Evolutionary conservation across 2,797 vertebrate species (phyloP).

Genomic region (Sparus aurata): DNA sequence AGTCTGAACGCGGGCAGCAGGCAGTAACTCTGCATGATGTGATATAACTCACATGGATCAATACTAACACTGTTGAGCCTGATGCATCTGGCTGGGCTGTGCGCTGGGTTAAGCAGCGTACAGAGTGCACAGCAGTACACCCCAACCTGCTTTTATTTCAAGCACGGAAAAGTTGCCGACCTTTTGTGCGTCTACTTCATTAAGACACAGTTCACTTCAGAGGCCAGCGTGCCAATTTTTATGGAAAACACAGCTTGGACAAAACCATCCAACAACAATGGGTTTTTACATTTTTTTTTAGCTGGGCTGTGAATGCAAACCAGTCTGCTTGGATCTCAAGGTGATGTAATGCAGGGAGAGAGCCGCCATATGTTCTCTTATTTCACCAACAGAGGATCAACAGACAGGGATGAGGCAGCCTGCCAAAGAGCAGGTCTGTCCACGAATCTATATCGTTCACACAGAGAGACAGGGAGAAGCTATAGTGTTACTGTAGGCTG

Average conservation of each 20-base stretch:
- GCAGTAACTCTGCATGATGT: slow-evolving; percentile 55
- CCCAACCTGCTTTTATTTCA: slow-evolving; percentile 27
- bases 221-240: neutral
- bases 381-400: slow-evolving; percentile 83
- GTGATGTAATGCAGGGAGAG: slow-evolving; percentile 82
- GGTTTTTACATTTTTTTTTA: neutral
- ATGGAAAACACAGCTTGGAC: slow-evolving; percentile 9
- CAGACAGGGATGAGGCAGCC: slow-evolving; percentile 69
- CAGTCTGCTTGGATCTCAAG: slow-evolving; percentile 69
- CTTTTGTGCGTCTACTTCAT: slow-evolving; percentile 42
- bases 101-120: slow-evolving; percentile 57
- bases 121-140: slow-evolving; percentile 29
- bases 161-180: slow-evolving; percentile 19
- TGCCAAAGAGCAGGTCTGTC: slow-evolving; percentile 67
- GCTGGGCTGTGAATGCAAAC: slow-evolving; percentile 45
- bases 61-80: slow-evolving; percentile 69
- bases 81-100: slow-evolving; percentile 57
- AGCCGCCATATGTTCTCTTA: slow-evolving; percentile 78
- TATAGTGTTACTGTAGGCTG: slow-evolving; percentile 48
- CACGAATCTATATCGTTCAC: slow-evolving; percentile 71
- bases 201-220: slow-evolving; percentile 32
- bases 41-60: slow-evolving; percentile 70
- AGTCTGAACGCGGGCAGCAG: slow-evolving; percentile 33
- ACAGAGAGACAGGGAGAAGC: slow-evolving; percentile 32
- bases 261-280: slow-evolving; percentile 26